Evolutionary conservation across 2,888 invertebrate species (phyloP).

Genomic region (Dorcus hopei): DNA sequence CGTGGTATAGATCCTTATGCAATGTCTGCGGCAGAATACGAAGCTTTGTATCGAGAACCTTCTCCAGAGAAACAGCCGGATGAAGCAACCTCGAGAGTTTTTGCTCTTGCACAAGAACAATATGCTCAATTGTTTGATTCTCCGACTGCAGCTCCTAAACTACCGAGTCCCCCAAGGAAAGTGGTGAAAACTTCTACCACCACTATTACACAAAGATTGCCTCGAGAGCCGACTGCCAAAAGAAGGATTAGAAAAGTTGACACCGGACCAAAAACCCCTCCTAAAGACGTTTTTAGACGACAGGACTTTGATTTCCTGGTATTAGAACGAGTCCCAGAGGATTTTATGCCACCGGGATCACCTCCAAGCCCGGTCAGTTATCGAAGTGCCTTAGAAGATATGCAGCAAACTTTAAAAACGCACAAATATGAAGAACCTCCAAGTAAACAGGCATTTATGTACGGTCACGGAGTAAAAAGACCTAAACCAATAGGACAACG

Average conservation of each 20-base stretch:
- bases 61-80: no score
- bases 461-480: constrained; percentile 9
- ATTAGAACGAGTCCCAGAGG: neutral
- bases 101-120: neutral
- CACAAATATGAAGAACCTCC: neutral
- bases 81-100: neutral
- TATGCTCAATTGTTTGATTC: neutral
- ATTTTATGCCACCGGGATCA: neutral
- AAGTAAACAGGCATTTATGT: constrained; percentile 1
- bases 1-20: no score
- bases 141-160: neutral
- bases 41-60: no score
- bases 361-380: neutral
- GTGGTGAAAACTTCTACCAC: neutral
- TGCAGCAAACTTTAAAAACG: neutral
- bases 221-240: neutral
- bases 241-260: no score
- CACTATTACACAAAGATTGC: neutral
- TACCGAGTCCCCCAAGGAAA: neutral
- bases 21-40: no score
- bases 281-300: neutral
- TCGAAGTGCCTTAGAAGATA: neutral
- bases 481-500: constrained; percentile 1
- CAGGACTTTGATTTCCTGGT: neutral
- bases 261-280: neutral